Evolutionary conservation across 2,797 vertebrate species (phyloP).

Genomic region (Anguilla obscura): DNA sequence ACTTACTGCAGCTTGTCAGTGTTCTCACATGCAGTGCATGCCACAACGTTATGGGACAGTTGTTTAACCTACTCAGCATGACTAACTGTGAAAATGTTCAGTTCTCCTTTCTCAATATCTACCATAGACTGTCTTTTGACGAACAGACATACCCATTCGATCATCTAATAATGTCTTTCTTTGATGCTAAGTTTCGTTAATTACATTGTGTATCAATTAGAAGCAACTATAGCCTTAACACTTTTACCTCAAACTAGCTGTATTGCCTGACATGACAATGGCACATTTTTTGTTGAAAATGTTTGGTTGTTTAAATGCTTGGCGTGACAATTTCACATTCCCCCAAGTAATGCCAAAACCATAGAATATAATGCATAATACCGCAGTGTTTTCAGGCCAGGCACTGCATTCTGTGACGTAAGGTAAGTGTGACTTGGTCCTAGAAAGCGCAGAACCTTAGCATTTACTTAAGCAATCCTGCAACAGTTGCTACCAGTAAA

Average conservation of each 20-base stretch:
- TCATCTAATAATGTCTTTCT: background rate
- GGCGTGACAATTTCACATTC: too few species aligned
- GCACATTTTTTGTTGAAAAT: too few species aligned
- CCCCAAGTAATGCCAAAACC: too few species aligned
- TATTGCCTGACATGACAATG: background rate
- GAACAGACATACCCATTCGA: background rate
- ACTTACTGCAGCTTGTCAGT: background rate
- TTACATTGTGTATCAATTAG: background rate
- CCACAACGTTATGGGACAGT: background rate
- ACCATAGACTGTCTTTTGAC: background rate
- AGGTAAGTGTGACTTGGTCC: too few species aligned
- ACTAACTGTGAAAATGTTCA: background rate
- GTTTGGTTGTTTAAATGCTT: too few species aligned
- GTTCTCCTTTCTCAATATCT: background rate
- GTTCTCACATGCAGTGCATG: background rate
- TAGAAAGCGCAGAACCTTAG: background rate
- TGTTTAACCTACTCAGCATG: conserved; percentile 1
- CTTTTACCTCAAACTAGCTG: background rate
- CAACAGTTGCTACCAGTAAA: background rate
- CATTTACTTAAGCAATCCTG: background rate
- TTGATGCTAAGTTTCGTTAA: background rate
- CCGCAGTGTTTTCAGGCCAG: background rate
- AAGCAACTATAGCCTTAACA: background rate
- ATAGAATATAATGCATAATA: too few species aligned
- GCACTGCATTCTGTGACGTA: background rate